Conservation (phyloP, 1,140 invertebrate species). For the Chlorops oryzae region DNA sequence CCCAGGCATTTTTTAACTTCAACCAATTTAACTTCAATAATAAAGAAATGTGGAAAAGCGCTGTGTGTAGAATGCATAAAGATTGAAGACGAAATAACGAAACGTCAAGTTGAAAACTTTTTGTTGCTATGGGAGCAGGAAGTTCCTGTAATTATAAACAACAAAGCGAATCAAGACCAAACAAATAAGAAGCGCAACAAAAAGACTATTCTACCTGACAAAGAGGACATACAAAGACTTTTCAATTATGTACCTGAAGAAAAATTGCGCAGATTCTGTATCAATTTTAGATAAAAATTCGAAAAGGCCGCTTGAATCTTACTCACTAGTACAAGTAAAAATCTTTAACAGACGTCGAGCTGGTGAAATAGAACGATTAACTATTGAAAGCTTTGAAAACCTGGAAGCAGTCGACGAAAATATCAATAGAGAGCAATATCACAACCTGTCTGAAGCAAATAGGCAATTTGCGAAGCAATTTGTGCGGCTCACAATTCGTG, state of each 20-base stretch:
- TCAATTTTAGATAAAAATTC: not conserved
- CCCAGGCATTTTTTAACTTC: not conserved
- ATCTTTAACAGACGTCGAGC: not conserved
- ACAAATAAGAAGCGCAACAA: not conserved
- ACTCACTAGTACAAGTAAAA: not conserved
- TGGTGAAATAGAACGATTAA: constrained; percentile 5
- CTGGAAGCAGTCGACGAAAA: not conserved
- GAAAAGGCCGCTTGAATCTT: not conserved
- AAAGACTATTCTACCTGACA: not conserved
- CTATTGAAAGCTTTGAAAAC: not conserved
- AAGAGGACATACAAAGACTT: constrained; percentile 1
- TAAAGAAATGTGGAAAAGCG: constrained; percentile 4
- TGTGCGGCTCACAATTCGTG: not conserved
- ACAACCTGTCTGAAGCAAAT: not conserved
- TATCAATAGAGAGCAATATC: not conserved
- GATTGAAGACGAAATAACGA: constrained; percentile 1
- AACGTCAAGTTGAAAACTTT: not conserved
- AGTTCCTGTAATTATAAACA: constrained; percentile 2
- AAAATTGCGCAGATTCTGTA: not conserved
- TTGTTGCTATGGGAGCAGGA: not conserved
- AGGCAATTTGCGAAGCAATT: not conserved
- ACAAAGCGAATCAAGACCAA: constrained; percentile 8
- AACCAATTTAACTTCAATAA: not conserved
- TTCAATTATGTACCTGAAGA: constrained; percentile 3
- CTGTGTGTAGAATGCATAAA: not conserved